These are phyloP conservation scores for Lasioglossum villosulum DNA, from an alignment of 2,888 invertebrate genomes.

Conservation along the genomic window DNA sequence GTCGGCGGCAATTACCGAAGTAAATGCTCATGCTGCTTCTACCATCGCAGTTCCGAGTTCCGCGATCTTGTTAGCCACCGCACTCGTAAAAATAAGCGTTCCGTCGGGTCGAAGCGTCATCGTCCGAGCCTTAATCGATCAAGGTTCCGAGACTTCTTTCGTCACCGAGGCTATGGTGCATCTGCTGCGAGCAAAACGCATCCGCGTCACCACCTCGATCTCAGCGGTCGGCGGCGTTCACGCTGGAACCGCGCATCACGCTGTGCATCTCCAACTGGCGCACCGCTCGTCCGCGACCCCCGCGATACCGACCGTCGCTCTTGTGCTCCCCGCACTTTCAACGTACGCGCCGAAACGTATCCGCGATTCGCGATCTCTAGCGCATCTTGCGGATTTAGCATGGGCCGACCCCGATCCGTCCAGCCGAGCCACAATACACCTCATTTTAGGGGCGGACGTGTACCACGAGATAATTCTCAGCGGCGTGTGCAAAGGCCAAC, in stretches of 20 bases:
- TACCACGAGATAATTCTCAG: neutral
- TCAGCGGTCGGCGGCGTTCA: neutral
- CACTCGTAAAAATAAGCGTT: neutral
- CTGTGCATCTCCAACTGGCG: neutral
- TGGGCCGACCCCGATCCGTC: neutral
- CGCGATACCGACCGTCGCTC: neutral
- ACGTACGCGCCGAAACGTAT: neutral
- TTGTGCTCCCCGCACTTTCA: neutral
- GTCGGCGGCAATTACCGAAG: neutral
- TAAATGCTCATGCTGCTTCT: no score
- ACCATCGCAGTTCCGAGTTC: neutral
- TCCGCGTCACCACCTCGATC: neutral
- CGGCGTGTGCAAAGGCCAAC: neutral
- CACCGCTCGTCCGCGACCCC: neutral
- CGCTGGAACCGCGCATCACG: neutral
- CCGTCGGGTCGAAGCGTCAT: neutral
- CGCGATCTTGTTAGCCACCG: neutral
- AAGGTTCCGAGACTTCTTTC: neutral
- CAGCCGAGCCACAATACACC: neutral
- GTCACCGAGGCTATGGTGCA: neutral
- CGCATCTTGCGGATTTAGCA: neutral
- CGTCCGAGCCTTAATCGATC: neutral
- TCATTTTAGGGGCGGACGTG: neutral
- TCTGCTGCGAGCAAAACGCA: neutral
- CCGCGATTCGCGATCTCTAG: neutral